A percentile compares a stretch with the other conserved stretches of the same genome.
Evolutionary conservation across 2,888 invertebrate genomes (phyloP).

Genomic region (Hemithea aestivaria): DNA sequence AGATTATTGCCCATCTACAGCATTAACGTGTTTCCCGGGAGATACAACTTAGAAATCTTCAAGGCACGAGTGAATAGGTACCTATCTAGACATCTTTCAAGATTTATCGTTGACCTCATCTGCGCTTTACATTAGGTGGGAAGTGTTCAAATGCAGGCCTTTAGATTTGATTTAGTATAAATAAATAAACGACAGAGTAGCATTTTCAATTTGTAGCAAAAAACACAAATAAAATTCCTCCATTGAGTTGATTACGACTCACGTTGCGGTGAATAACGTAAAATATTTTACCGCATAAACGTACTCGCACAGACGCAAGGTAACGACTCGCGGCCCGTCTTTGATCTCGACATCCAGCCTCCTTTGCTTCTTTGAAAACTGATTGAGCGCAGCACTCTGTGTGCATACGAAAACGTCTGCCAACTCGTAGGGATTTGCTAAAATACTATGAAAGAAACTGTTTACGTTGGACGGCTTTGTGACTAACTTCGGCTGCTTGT

Average conservation of each 20-base stretch:
- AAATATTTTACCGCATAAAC: slow-evolving; percentile 11
- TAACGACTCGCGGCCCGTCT: slow-evolving; percentile 37
- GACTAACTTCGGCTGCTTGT: slow-evolving; percentile 20
- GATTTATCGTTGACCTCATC: no score
- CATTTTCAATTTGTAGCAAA: no score
- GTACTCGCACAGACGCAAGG: slow-evolving; percentile 10
- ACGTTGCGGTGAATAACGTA: slow-evolving; percentile 6
- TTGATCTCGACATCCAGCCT: slow-evolving; percentile 60
- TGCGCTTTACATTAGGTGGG: no score
- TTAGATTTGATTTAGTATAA: no score
- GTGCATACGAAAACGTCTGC: slow-evolving; percentile 69
- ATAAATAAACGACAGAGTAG: no score
- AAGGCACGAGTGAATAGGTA: no score
- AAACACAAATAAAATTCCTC: slow-evolving; percentile 1
- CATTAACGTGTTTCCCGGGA: no score
- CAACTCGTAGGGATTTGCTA: slow-evolving; percentile 49
- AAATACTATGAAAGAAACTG: slow-evolving; percentile 51
- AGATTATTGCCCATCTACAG: no score
- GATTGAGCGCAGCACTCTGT: slow-evolving; percentile 71
- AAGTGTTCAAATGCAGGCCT: no score
- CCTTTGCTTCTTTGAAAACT: slow-evolving; percentile 67
- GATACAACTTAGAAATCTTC: no score
- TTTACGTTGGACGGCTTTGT: slow-evolving; percentile 39
- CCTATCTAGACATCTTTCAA: no score
- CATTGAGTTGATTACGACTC: slow-evolving; percentile 2